Evolutionary conservation across 2,797 vertebrate species (phyloP), one percentile per base, ranked within the genome.

Genomic region (Pseudocheirus occidentalis): DNA sequence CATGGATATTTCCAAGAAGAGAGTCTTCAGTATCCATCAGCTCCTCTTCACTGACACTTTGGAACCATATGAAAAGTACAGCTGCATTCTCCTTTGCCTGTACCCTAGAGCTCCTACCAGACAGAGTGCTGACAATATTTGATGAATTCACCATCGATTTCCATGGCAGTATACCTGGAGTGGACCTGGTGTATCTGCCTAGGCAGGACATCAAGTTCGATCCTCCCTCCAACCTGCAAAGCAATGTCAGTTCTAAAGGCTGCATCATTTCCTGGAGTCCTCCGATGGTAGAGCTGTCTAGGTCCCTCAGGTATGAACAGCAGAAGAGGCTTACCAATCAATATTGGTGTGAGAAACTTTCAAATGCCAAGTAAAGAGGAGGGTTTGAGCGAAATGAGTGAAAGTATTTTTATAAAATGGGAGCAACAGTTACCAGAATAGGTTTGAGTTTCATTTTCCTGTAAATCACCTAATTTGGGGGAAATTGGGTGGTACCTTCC

Each of bases 71-170:
- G 50, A 90, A 92, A 90, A 91, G 0, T 96, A 98, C 96, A 98
- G 91, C 96, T 99, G 98, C 89, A 55, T 92, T 14, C 95, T 98
- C 96, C 92, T n/a, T 94, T 0, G 0, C 0, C 2, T 98, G 98
- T 89, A 96, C 91, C 0, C 4, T 98, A 55, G 16, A 56, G 94
- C 95, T 98, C 29, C 94, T 93, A 0, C 94, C 96, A 0, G 92
- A 96, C 94, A 97, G 94, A 31, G 91, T 97, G 87, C 97, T 99
- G 1, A 28, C 97, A 94, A 98, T 98, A 27, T 95, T 92, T 0
- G 98, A 99, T 55, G 97, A 94, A 28, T 99, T 98, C 18, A 97
- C 50, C 95, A 95, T 99, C 94, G 98, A 97, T 14, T 94, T 99
- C 24, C 97, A 98, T 58, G 97, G 50, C 34, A 46, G 13, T 13